Percentiles rank a stretch among this genome's conserved stretches.
Evolutionary conservation across 2,797 vertebrate genomes (phyloP).

Genomic region (Sebastes cheni): DNA sequence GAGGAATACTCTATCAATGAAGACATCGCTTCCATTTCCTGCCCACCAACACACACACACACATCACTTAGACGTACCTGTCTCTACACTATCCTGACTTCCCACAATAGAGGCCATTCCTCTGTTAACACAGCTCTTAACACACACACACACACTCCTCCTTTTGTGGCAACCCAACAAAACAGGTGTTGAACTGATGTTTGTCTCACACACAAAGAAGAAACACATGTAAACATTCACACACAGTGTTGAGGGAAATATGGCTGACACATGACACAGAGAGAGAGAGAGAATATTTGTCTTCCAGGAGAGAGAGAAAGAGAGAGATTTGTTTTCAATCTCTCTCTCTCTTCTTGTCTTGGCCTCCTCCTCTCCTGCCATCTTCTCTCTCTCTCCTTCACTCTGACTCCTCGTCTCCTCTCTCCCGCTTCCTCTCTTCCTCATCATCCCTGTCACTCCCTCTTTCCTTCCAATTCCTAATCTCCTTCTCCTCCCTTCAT

Average conservation of each 20-base stretch:
- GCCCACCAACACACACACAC: background rate
- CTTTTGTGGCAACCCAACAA: background rate
- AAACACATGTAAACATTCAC: slow-evolving; percentile 12
- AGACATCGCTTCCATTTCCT: slow-evolving; percentile 43
- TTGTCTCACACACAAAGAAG: slow-evolving; percentile 12
- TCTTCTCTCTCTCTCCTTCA: background rate
- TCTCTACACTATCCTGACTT: background rate
- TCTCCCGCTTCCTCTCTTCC: background rate
- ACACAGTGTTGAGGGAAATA: slow-evolving; percentile 59
- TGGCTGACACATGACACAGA: slow-evolving; percentile 8
- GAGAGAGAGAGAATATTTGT: slow-evolving; percentile 19
- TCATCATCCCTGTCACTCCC: background rate
- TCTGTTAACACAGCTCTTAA: slow-evolving; percentile 55
- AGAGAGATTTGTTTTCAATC: background rate
- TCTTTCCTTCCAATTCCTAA: background rate
- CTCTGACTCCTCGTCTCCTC: background rate
- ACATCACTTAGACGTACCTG: background rate
- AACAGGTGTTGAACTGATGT: slow-evolving; percentile 41
- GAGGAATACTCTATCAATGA: slow-evolving; percentile 20
- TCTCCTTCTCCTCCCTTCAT: background rate
- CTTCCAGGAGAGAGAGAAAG: background rate
- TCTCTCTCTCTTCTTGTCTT: background rate
- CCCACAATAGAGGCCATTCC: slow-evolving; percentile 33
- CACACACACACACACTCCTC: slow-evolving; percentile 18
- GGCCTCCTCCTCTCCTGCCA: background rate